Base-by-base conservation (phyloP, 2,797 vertebrate genomes). In the Fistularia commersonii region DNA sequence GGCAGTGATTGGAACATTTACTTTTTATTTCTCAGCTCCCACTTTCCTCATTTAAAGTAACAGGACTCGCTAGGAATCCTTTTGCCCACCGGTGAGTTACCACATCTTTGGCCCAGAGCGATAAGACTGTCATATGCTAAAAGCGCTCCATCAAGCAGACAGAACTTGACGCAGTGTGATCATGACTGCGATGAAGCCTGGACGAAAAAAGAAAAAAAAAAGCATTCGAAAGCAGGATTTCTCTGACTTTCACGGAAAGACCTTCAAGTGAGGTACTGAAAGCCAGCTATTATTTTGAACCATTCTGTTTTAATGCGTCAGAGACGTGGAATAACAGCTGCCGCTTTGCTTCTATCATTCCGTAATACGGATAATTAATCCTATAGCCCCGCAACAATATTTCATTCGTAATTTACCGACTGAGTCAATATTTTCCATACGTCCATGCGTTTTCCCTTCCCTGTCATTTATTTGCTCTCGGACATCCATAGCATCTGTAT, bases 1-100 rank as follows among this genome's bases (percentile, higher is more conserved):
- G 61, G 47, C 53, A 61, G 57, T 38, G 45, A 57, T 60, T 51
- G 71, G 45, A 68, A 69, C 41, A 44, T 54, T 68, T 66, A 50
- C 48, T 66, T 64, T 45, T 70, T 54, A 69, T 74, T 72, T 63
- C 51, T 63, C 11, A 36, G 52, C 66, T 75, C 57, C 47, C 54
- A 39, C 40, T 68, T 57, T 40, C 61, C 66, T 67, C 42, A 55
- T 61, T 74, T 45, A 48, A 34, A 32, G 4, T 32, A 48, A 54
- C 44, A 11, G 9, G 13, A 54, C 56, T 36, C 41, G 37, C 48
- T 55, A 13, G 32, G 48, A 58, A 50, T 55, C 41, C 42, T 50
- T 38, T 52, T 56, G 50, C 40, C 54, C 53, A 57, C 32, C 14
- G 50, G 39, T 57, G 43, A 55, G 51, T 64, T 45, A 32, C 32